Base-by-base conservation (phyloP, 2,888 invertebrate genomes). In the Drosophila pseudotalamancana region DNA sequence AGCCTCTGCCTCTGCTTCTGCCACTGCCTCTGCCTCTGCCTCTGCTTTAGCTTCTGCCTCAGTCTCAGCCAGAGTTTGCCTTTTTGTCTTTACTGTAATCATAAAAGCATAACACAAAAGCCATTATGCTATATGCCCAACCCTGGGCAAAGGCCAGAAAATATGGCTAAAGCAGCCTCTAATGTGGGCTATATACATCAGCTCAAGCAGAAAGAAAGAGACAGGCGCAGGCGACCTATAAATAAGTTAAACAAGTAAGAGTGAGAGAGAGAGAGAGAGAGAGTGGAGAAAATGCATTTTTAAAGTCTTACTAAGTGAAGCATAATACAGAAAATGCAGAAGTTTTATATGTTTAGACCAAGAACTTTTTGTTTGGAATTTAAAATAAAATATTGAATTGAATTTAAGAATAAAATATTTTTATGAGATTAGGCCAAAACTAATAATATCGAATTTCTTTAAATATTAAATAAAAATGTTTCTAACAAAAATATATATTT, bases 71-170 rank as follows among this genome's bases (percentile, higher is more conserved):
- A 25, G 19, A 14, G 14, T 62, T 60, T 61, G 40, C 25, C 45
- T 62, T 49, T 60, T 74, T 55, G 50, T 55, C 70, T 75, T 77
- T 63, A 50, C 67, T 77, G 75, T 72, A 83, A 86, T 79, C 86
- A 85, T 82, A 86, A 82, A 77, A 82, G 77, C 77, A 85, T 77
- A 82, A 83, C 80, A 81, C 80, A 80, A 78, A 84, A 73, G 79
- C 80, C 68, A 81, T 81, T 79, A 76, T 77, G 73, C 55, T 54
- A 56, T 57, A 43, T 66, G 55, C 43, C 40, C 51, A 49, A 19
- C 46, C 54, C 29, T 29, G 37, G 50, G 29, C 61, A 50, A 61
- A 61, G 56, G 53, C 39, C 56, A 68, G 34, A 49, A 63, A 48
- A 73, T 68, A 71, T 50, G 31, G 32, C 69, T 21, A 35, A 57